Conservation (phyloP, 1,140 invertebrate genomes). For the Druon quercuslanigerum region DNA sequence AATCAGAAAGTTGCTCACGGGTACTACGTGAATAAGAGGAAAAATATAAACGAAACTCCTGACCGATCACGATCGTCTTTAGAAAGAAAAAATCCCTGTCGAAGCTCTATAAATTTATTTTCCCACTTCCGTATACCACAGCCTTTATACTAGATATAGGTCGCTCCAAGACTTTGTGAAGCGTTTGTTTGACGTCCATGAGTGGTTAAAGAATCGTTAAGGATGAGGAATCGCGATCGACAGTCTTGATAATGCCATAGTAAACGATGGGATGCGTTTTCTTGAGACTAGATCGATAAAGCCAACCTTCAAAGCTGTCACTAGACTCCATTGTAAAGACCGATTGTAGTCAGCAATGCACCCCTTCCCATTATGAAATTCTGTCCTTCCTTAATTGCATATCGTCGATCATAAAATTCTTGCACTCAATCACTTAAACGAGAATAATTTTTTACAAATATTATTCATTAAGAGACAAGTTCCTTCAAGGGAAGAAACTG, state of each 20-base stretch:
- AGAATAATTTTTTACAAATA: not conserved
- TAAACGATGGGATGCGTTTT: constrained; percentile 31
- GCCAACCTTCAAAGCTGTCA: constrained; percentile 26
- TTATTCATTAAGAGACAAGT: not conserved
- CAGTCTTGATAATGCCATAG: constrained; percentile 19
- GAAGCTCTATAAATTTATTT: no score
- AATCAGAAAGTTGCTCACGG: no score
- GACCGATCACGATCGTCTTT: no score
- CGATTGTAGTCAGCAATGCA: constrained; percentile 25
- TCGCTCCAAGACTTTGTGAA: not conserved
- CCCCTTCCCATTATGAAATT: constrained; percentile 11
- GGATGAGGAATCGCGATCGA: constrained; percentile 20
- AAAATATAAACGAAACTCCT: no score
- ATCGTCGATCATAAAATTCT: constrained; percentile 14
- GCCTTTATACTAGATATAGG: not conserved
- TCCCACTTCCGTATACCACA: not conserved
- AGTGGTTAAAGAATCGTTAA: constrained; percentile 20
- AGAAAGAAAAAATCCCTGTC: no score
- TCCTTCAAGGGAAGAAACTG: not conserved
- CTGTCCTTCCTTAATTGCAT: constrained; percentile 29
- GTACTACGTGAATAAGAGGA: no score
- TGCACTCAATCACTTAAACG: not conserved
- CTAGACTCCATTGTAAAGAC: constrained; percentile 26
- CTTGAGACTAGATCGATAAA: constrained; percentile 24
- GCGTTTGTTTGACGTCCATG: constrained; percentile 15